These are phyloP conservation scores for Tricholauxania praeusta DNA, from an alignment of 2,888 invertebrate species.

Conservation along the genomic window DNA sequence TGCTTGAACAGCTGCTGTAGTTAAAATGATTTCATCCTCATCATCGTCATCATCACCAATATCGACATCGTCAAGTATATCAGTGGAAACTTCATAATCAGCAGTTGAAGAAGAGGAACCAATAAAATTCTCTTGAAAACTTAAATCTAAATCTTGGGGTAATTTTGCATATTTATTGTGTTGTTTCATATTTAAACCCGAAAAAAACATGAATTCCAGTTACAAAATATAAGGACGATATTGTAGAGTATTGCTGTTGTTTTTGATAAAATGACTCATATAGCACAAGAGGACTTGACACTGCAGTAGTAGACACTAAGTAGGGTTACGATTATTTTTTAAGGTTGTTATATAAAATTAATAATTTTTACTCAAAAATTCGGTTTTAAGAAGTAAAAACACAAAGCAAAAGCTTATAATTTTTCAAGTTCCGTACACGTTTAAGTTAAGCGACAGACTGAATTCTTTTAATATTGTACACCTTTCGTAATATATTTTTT, in stretches of 20 bases:
- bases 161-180: constrained; percentile 67
- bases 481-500: constrained; percentile 6
- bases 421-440: too few species aligned
- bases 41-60: constrained; percentile 55
- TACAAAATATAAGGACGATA: constrained; percentile 5
- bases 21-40: constrained; percentile 62
- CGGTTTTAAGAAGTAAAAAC: too few species aligned
- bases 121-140: constrained; percentile 58
- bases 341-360: too few species aligned
- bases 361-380: too few species aligned
- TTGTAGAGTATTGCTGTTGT: neutral
- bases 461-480: too few species aligned
- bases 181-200: constrained; percentile 59
- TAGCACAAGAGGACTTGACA: too few species aligned
- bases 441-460: too few species aligned
- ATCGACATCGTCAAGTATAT: constrained; percentile 46
- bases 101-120: constrained; percentile 19
- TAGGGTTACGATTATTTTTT: too few species aligned
- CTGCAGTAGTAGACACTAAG: too few species aligned
- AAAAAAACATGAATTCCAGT: neutral
- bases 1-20: constrained; percentile 51
- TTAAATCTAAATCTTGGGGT: constrained; percentile 67
- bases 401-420: too few species aligned
- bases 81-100: constrained; percentile 43
- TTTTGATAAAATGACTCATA: neutral